Evolutionary conservation across 2,888 invertebrate genomes (phyloP), one percentile per base, ranked within the genome.

Genomic region (Villa cingulata): DNA sequence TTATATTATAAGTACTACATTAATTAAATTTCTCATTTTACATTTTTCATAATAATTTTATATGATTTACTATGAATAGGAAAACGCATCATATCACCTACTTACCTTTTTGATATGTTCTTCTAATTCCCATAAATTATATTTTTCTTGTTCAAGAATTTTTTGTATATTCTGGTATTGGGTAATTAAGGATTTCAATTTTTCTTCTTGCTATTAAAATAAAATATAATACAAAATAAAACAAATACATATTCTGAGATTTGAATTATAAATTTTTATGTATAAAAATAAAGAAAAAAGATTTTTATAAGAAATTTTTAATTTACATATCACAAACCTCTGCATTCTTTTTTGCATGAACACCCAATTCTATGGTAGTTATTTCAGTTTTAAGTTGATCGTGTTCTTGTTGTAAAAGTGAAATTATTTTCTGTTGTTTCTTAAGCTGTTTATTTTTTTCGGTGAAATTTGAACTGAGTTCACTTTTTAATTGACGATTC

Each of bases 121-220:
- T 46, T 76, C 74, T 23, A 76, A 58, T 53, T 76, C 76, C 56
- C 63, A 63, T 3, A 69, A 48, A 51, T 61, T 66, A 4, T 59
- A 58, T 34, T 63, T 64, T 47, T 68, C 65, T 29, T 55, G 53
- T n/a, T 62, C 60, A 15, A 65, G 49, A 6, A 56, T 48, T 19
- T 57, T 58, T 16, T 58, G 61, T 20, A 64, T 45, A 3, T 63
- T 61, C 2, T 55, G 39, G 20, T 63, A 61, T 37, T 61, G 59
- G 15, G 48, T 27, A 16, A 39, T 47, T 16, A 52, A 32, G 2
- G 48, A 32, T 19, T 49, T 37, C 17, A 53, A 46, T 27, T 46
- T 37, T 12, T 40, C 34, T 10, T 40, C 20, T 27, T 52, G 49
- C 36, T 16, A 42, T 42, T n/a, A 23, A 23, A 23, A 23, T 6